Conservation (phyloP, 2,113 vertebrate species). For the Sarotherodon lohbergeri region DNA sequence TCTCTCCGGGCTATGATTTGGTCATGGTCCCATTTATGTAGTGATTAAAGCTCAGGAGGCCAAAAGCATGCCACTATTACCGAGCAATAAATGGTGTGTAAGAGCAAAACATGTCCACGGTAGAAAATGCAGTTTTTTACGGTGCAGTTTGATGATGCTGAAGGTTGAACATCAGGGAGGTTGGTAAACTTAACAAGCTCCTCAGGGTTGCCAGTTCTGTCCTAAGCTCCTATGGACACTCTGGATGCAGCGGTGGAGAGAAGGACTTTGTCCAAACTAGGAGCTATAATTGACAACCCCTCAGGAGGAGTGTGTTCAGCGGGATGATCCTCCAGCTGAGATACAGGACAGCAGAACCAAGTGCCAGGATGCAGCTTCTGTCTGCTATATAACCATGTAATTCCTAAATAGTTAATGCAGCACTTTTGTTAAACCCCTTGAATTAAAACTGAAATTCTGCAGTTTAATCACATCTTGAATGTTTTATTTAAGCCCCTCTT, state of each 20-base stretch:
- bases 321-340: neutral
- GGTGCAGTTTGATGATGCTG: neutral
- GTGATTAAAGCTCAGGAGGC: constrained; percentile 14
- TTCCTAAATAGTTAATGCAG: neutral
- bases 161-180: neutral
- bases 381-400: neutral
- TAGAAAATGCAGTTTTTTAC: neutral
- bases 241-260: neutral
- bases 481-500: neutral
- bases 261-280: neutral
- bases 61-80: neutral
- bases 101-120: neutral
- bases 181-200: neutral
- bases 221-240: neutral
- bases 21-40: constrained; percentile 17
- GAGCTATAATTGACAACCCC: neutral
- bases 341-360: neutral
- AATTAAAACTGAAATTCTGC: neutral
- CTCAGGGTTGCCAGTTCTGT: neutral
- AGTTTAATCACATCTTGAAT: neutral
- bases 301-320: neutral
- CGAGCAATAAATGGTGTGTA: neutral
- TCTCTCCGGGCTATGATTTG: constrained; percentile 16
- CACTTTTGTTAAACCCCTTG: neutral
- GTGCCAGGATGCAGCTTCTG: neutral